Base-by-base conservation (phyloP, 2,797 vertebrate species). In the Phataginus tricuspis region DNA sequence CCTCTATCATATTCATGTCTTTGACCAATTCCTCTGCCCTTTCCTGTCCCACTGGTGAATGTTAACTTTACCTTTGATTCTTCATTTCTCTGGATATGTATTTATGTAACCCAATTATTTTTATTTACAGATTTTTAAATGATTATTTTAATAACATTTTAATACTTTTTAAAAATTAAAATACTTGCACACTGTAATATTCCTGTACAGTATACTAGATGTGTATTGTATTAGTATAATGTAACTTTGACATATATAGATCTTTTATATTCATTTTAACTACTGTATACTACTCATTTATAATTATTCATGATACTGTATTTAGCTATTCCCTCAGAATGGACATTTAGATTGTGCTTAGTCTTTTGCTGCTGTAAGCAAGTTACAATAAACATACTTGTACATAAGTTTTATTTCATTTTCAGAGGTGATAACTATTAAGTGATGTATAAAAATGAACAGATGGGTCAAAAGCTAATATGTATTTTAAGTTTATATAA, bases 391-490 rank as follows among this genome's bases (percentile, higher is more conserved):
- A 94, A 78, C 49, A 68, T 78, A 29, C 14, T 39, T 45, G 1
- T 66, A 37, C 31, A 23, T 77, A 64, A 14, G 4, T 25, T 29
- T 59, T 53, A 89, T 79, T 84, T 27, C 23, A 74, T 61, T 87
- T 63, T 63, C 10, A 42, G 15, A 77, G 21, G 31, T 45, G 18
- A 57, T 68, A 90, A 84, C 64, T 57, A 55, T 19, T 23, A 86
- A 68, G 80, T 80, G 16, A 92, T 80, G 78, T 84, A n/a, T 69
- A 68, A n/a, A 94, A 68, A 23, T 85, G 66, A 93, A 71, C 18
- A 4, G 27, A 87, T 80, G 27, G 11, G 2, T 39, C 27, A 63
- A 72, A 97, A 86, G 21, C 5, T 69, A 80, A 29, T 23, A 18
- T 93, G 37, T 55, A 53, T 16, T 72, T 91, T 89, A 87, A 74